Evolutionary conservation across 2,113 vertebrate genomes (phyloP).

Genomic region (Edolisoma coerulescens): DNA sequence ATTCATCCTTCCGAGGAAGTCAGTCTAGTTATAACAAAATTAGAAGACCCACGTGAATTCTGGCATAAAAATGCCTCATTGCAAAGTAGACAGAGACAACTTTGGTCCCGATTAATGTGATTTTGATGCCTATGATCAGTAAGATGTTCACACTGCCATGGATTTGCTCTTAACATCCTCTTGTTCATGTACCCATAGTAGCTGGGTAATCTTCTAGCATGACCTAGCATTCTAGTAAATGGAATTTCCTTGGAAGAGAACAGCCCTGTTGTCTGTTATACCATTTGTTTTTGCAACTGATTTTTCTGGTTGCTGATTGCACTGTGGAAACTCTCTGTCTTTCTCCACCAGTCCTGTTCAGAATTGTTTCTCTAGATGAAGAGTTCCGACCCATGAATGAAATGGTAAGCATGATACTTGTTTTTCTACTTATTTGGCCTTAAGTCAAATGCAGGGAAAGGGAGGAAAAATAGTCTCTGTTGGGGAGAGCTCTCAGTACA

Average conservation of each 20-base stretch:
- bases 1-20: background rate
- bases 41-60: background rate
- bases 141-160: background rate
- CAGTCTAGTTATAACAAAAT: background rate
- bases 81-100: background rate
- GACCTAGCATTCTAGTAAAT: background rate
- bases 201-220: background rate
- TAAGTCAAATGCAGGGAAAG: background rate
- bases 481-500: background rate
- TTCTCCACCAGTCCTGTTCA: constrained; percentile 67
- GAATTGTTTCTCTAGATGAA: constrained; percentile 71
- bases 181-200: background rate
- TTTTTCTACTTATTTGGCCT: background rate
- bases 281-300: background rate
- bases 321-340: background rate
- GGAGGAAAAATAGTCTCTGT: background rate
- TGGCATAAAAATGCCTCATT: background rate
- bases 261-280: background rate
- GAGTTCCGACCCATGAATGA: constrained; percentile 61
- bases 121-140: background rate
- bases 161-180: background rate
- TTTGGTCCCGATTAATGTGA: background rate
- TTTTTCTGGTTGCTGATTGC: background rate
- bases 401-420: constrained; percentile 50
- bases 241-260: background rate